A percentile compares a stretch with the other conserved stretches of the same genome.
These are phyloP conservation scores for Craterocephalus amniculus DNA, from an alignment of 2,797 vertebrate genomes.

Conservation along the genomic window DNA sequence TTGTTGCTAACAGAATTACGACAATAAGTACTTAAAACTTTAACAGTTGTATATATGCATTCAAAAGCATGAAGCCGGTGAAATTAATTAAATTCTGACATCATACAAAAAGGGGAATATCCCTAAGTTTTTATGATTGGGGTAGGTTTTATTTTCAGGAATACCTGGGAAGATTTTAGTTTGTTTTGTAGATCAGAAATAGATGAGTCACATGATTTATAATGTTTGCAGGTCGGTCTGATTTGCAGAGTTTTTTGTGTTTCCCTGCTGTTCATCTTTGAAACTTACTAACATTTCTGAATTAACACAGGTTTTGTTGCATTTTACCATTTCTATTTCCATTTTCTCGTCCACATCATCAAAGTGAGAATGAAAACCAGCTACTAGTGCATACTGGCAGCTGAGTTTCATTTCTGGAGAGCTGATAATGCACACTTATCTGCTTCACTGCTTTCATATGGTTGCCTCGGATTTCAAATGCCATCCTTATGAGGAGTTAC, in stretches of 20 bases:
- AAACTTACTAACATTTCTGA: too few species aligned
- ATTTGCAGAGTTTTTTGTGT: background rate
- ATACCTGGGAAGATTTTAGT: background rate
- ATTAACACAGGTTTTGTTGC: background rate
- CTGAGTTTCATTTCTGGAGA: background rate
- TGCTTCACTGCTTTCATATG: slow-evolving; percentile 30
- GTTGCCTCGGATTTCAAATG: slow-evolving; percentile 42
- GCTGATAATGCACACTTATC: slow-evolving; percentile 27
- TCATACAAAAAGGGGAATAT: too few species aligned
- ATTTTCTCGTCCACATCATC: background rate
- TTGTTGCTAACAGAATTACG: too few species aligned
- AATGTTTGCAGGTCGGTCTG: background rate
- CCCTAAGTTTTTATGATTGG: too few species aligned
- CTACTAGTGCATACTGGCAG: slow-evolving; percentile 5
- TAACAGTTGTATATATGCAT: too few species aligned
- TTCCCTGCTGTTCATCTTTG: too few species aligned
- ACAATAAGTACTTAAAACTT: too few species aligned
- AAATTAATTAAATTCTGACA: too few species aligned
- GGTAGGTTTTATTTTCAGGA: too few species aligned
- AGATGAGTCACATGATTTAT: too few species aligned
- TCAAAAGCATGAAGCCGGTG: too few species aligned
- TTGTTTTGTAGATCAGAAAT: background rate
- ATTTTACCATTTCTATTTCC: background rate
- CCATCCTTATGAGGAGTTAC: slow-evolving; percentile 29
- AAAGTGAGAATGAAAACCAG: background rate